phyloP scores from a whole-genome alignment of 2,113 vertebrate species.

The Eubucco bourcierii region DNA sequence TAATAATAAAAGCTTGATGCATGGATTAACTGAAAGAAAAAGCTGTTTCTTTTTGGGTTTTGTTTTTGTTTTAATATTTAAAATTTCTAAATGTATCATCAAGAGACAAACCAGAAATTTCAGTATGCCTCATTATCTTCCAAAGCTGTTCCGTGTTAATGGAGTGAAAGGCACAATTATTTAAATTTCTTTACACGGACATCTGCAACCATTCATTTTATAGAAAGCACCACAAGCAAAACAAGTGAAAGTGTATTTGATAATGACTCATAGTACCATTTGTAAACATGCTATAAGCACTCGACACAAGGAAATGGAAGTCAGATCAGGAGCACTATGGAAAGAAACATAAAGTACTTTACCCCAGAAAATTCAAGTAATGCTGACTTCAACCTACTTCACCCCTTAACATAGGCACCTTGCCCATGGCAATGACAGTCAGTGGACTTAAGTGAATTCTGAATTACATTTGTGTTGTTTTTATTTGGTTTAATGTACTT shows the following conservation, averaged over 20 bases:
- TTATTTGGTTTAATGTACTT: background rate
- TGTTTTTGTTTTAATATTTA: background rate
- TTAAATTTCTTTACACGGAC: background rate
- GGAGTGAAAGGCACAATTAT: background rate
- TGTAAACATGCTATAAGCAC: background rate
- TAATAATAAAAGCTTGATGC: background rate
- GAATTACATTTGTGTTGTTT: background rate
- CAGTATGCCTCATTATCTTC: background rate
- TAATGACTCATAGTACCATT: background rate
- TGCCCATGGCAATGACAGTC: background rate
- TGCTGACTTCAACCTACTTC: background rate
- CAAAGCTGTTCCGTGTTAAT: background rate
- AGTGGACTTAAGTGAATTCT: background rate
- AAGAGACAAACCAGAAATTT: background rate
- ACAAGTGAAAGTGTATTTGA: background rate
- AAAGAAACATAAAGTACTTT: background rate
- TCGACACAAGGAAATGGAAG: background rate
- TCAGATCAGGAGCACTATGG: background rate
- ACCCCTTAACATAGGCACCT: background rate
- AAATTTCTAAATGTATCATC: background rate
- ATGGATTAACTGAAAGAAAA: background rate
- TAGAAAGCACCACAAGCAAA: background rate
- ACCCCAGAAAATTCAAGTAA: background rate
- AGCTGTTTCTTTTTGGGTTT: background rate
- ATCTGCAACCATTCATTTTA: background rate